Evolutionary conservation across 2,888 invertebrate genomes (phyloP), one percentile per base, ranked within the genome.

Genomic region (Icerya purchasi): DNA sequence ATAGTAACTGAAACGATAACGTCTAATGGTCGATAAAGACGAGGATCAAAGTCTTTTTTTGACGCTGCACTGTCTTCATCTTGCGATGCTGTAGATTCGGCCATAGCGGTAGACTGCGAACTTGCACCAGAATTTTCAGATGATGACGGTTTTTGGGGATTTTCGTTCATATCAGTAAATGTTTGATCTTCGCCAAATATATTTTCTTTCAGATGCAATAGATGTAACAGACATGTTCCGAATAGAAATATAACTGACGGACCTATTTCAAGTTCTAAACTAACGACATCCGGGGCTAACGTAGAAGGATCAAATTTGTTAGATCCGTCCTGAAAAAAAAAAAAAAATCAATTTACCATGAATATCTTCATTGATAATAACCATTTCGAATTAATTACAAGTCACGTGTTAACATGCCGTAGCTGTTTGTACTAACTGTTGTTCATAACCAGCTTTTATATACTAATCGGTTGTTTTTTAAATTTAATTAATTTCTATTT

Each of bases 141-240:
- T 51, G 62, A 50, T 58, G 64, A 59, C 51, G 66, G 25, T 60
- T 64, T 54, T 55, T 61, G 61, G 36, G 66, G 62, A 22, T 65
- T 64, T 59, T 65, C 66, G 61, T 67, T 86, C 86, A 93, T 92
- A 67, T 94, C 93, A 0, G 88, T 88, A 68, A 93, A 93, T 22
- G 78, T 79, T 73, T 97, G 94, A 74, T 93, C 89, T 72, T 92
- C 93, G 0, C 97, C 97, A 70, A 98, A 92, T 65, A 97, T 90
- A 69, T 97, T 97, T 74, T 98, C 96, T 77, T 93, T 84, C 52
- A 93, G 77, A 73, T 89, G 85, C 68, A 93, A 81, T 67, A 94
- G 86, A 70, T 88, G 86, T 59, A 86, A 81, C 36, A 98, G 77
- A 5, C 96, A 82, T 20, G 93, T 85, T 2, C 97, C 97, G 69